Base-by-base conservation (phyloP, 2,888 invertebrate species). In the Marronus borbonicus region DNA sequence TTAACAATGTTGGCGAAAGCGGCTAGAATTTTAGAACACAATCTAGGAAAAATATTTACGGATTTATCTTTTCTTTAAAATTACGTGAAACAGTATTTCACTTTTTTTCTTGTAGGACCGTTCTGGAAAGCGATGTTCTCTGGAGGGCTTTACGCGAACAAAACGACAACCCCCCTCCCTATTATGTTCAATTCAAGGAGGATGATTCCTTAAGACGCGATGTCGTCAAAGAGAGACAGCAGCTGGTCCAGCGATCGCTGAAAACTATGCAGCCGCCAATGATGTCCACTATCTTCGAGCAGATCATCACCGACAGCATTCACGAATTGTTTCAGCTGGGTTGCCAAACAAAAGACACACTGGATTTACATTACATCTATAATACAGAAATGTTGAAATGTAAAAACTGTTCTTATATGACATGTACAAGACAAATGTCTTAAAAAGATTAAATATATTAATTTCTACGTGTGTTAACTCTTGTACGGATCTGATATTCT, bases 401-500 rank as follows among this genome's bases (percentile, higher is more conserved):
- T 76, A 28, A 14, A 31, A 36, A 10, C 14, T 76, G 62, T 76
- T 28, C 14, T 17, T 8, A 50, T 31, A 52, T 12, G 1, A 76
- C 12, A 12, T 65, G 64, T 66, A 3, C 24, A 36, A 76, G 50
- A 76, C 52, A 77, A 49, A 3, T 49, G 7, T 77, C 14, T 14
- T 52, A 52, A 52, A n/a, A 52, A 0, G 4, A 52, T 52, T 3
- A 52, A 52, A 17, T 52, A 52, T 17, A 52, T 52, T 52, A n/a
- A 52, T 52, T 52, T 17, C n/a, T 64, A 39, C 55, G 39, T 17
- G 5, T 58, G 10, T 28, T 14, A 52, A 8, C 1, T 52, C 55
- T 55, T 36, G 39, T 86, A 88, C 44, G 90, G 88, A 87, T 93
- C 92, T 70, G 87, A 79, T 80, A 93, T 90, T 86, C 97, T 92